Conservation (phyloP, 2,888 invertebrate genomes). For the Charanyca ferruginea region DNA sequence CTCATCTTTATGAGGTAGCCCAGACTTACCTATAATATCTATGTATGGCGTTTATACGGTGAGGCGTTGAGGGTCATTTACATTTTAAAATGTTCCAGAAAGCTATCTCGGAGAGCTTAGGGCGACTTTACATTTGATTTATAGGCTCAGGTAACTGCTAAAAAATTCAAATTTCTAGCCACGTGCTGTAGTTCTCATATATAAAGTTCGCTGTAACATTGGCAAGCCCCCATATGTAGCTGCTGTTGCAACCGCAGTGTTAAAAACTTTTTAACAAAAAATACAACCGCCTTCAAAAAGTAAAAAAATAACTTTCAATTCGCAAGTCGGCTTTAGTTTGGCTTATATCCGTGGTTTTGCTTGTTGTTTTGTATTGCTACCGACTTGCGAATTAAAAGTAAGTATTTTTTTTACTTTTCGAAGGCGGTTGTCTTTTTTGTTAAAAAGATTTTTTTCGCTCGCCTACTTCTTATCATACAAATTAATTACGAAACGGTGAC, state of each 20-base stretch:
- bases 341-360: no score
- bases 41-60: slow-evolving; percentile 46
- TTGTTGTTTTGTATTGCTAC: no score
- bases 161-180: slow-evolving; percentile 88
- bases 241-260: slow-evolving; percentile 42
- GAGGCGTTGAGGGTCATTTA: slow-evolving; percentile 82
- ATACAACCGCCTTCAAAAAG: no score
- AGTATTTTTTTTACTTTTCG: no score
- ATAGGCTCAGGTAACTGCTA: slow-evolving; percentile 89
- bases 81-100: slow-evolving; percentile 88
- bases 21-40: slow-evolving; percentile 38
- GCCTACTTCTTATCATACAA: no score
- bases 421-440: no score
- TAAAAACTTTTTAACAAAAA: no score
- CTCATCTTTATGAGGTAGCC: slow-evolving; percentile 20
- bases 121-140: slow-evolving; percentile 88
- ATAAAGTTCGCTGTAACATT: slow-evolving; percentile 70
- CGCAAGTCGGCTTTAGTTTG: no score
- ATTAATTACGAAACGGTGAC: no score
- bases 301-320: no score
- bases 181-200: slow-evolving; percentile 74
- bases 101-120: slow-evolving; percentile 86
- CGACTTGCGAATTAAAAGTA: no score
- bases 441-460: no score
- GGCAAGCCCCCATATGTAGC: slow-evolving; percentile 76